A percentile compares a stretch with the other conserved stretches of the same genome.
These are phyloP conservation scores for Pluvianellus socialis DNA, from an alignment of 2,113 vertebrate genomes.

Conservation along the genomic window DNA sequence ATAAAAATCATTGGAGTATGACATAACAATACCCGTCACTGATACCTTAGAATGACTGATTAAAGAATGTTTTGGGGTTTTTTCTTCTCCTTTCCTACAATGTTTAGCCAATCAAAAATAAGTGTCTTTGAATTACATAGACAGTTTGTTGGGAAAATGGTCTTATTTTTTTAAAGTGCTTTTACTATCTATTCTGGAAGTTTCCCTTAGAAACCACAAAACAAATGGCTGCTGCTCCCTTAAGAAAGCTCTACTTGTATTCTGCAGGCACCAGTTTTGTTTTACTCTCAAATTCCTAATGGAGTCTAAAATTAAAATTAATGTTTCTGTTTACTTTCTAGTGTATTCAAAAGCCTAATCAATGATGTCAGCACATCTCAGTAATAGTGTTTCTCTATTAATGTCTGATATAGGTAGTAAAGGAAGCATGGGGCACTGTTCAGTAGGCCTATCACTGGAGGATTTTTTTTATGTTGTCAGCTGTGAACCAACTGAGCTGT, in stretches of 20 bases:
- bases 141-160: not conserved
- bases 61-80: not conserved
- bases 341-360: conserved; percentile 7
- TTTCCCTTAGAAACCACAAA: not conserved
- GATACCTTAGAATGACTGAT: not conserved
- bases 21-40: not conserved
- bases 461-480: not conserved
- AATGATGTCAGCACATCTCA: conserved; percentile 17
- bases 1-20: not conserved
- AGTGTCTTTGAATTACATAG: not conserved
- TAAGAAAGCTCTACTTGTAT: not conserved
- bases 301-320: conserved; percentile 51
- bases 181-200: not conserved
- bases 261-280: not conserved
- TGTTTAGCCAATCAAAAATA: not conserved
- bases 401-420: not conserved
- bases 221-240: not conserved
- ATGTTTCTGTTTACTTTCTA: conserved; percentile 43
- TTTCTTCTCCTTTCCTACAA: not conserved
- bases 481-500: not conserved
- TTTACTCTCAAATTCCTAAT: conserved; percentile 29
- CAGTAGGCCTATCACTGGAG: not conserved
- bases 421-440: not conserved
- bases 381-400: conserved; percentile 28
- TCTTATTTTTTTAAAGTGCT: not conserved